Conservation (phyloP, 1,140 invertebrate species). For the Parasteatoda tepidariorum region DNA sequence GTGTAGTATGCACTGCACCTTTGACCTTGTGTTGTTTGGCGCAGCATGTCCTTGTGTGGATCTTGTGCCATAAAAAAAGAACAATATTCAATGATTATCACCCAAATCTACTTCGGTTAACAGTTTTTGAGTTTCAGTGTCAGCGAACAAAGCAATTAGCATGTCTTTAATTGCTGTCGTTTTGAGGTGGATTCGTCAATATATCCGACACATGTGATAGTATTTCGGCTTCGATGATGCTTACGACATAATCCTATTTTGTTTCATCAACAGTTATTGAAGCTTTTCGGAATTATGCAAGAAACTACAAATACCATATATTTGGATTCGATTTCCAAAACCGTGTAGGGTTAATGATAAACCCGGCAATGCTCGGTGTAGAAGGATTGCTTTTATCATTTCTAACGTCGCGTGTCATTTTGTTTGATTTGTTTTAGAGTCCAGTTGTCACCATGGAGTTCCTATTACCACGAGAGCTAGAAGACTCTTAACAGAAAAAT, state of each 20-base stretch:
- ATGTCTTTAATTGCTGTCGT: constrained; percentile 14
- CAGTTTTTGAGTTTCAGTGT: constrained; percentile 28
- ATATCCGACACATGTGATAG: constrained; percentile 41
- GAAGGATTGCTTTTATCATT: too few relatives aligned
- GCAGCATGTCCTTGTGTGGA: too few relatives aligned
- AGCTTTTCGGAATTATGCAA: constrained; percentile 37
- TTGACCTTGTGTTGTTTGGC: too few relatives aligned
- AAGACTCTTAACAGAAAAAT: constrained; percentile 39
- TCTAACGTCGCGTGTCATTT: too few relatives aligned
- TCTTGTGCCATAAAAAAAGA: too few relatives aligned
- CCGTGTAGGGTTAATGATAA: too few relatives aligned
- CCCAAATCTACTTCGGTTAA: constrained; percentile 39
- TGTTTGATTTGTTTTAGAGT: too few relatives aligned
- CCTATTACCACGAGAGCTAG: constrained; percentile 29
- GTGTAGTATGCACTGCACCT: too few relatives aligned
- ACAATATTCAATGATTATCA: too few relatives aligned
- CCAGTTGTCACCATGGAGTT: neutral
- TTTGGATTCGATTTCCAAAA: constrained; percentile 63
- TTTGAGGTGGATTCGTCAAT: constrained; percentile 25
- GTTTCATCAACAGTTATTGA: constrained; percentile 36
- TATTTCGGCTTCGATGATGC: constrained; percentile 40
- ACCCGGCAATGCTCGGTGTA: too few relatives aligned
- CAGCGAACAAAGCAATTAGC: constrained; percentile 12
- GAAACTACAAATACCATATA: constrained; percentile 34
- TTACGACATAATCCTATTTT: constrained; percentile 45